Evolutionary conservation across 2,113 vertebrate species (phyloP), one percentile per base, ranked within the genome.

Genomic region (Vidua macroura): DNA sequence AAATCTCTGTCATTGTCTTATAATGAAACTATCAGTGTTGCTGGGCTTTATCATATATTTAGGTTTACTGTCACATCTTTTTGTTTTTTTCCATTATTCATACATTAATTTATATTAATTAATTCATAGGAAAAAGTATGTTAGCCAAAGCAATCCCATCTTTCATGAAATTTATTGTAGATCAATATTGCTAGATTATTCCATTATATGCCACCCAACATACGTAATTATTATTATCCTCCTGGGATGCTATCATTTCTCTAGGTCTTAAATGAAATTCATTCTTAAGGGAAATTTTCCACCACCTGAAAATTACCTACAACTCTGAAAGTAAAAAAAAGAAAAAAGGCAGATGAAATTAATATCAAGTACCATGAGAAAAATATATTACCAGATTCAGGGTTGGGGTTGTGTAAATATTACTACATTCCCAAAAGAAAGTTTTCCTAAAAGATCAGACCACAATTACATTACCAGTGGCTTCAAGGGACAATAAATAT

Each of bases 301-400:
- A 98, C 88, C 98, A 98, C 76, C 94, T 98, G 92, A 97, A 98
- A 93, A 97, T 97, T 41, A 98, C 91, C 97, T 98, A 52, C 52
- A 64, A 83, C 66, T 80, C 44, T 84, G 81, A n/a, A 25, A 83
- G 55, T 86, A 91, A 21, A 43, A 43, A 80, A 76, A 59, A 67
- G 10, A 8, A 35, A 51, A 82, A 63, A 77, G 7, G 10, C 20
- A 91, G 44, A 85, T 70, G 27, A 83, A 81, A 77, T 53, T 2
- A 74, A 4, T 37, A 64, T 28, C 7, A 73, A 83, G 24, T 56
- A 85, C 22, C 15, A 39, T 11, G 27, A 75, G 22, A 60, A 67
- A 93, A 84, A 58, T 12, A 33, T 28, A 11, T 31, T 58, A 49
- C 37, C 46, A 60, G n/a, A 92, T 77, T 86, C 46, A 73, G 49